Base-by-base conservation (phyloP, 1,140 invertebrate genomes). In the Achatina immaculata region DNA sequence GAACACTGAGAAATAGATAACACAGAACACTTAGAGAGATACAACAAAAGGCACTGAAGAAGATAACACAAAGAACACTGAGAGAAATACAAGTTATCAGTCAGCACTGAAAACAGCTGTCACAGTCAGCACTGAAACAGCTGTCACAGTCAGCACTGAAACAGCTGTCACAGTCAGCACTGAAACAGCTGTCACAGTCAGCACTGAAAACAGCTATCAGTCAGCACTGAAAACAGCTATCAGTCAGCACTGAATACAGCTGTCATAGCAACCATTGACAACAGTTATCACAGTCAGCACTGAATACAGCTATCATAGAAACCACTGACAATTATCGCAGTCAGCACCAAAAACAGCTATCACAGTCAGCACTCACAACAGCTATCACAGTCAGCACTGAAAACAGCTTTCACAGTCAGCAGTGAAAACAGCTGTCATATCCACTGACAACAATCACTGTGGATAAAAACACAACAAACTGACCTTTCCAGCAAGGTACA, bases 401-500 rank as follows among this genome's bases (percentile, higher is more conserved):
- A 3, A 36, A 68, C 21, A 68, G n/a, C 4, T n/a, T 7, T 21
- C n/a, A 42, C 38, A 7, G 43, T 3, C 36, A 24, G 36, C 28
- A 36, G 3, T 9, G 43, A 43, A 21, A 42, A 72, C 28, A 72
- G 11, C 38, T 42, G 9, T 43, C 24, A 40, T 31, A 4, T 31
- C 21, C 1, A 68, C 4, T 3, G 34, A 6, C 38, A 21, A 34
- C 65, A 68, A 28, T 1, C 28, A 68, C 31, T 3, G 16, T 16
- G 24, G 24, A 2, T 55, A 24, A 21, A 14, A 2, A 21, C 58
- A 62, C 1, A 6, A 2, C 2, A 14, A 62, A 76, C 84, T 95
- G 95, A 93, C 98, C 93, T 99, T 99, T 82, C 98, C 98, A 91
- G 97, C 98, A 6, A 99, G 92, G 92, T 95, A 99, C 82, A 99